Base-by-base conservation (phyloP, 2,113 vertebrate genomes). In the Nansenia antarctica region DNA sequence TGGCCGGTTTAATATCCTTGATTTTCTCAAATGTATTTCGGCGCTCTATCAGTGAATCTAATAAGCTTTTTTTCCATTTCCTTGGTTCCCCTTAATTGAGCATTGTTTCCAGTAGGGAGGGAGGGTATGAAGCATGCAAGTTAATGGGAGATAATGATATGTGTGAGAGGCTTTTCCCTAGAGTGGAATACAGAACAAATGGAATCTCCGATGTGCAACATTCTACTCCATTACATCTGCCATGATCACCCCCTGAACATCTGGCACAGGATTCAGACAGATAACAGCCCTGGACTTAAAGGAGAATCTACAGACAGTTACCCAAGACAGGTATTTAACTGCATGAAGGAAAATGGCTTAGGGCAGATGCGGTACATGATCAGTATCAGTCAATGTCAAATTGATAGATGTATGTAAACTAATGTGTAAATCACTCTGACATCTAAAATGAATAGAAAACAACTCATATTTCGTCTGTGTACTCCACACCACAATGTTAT, bases 221-320 rank as follows among this genome's bases (percentile, higher is more conserved):
- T 96, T 96, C 95, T 95, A 96, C 93, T 94, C 95, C 95, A 97
- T 97, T 96, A 96, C 95, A 94, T 96, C 95, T 95, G 95, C 96
- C 90, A 94, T 94, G 95, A 96, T 96, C 95, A 96, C 95, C 94
- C 91, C 24, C 94, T 90, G 90, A 97, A 97, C 96, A 98, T 96
- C 95, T 97, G 95, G 96, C 93, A 91, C 80, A 2, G 81, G 58
- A 94, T 93, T 93, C 94, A 95, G 95, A 95, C 94, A 93, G 95
- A 94, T 95, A 94, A 94, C 92, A 93, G 92, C 93, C 94, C 94
- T 90, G 92, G 94, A 94, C 93, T 93, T 94, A 94, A 96, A 96
- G 96, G 93, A 92, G 95, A 94, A 94, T 94, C 90, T 92, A 94
- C 94, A 89, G 93, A 94, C 94, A 93, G 88, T 89, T 86, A 86